Conservation (phyloP, 2,888 invertebrate genomes). For the Sipha maydis region DNA sequence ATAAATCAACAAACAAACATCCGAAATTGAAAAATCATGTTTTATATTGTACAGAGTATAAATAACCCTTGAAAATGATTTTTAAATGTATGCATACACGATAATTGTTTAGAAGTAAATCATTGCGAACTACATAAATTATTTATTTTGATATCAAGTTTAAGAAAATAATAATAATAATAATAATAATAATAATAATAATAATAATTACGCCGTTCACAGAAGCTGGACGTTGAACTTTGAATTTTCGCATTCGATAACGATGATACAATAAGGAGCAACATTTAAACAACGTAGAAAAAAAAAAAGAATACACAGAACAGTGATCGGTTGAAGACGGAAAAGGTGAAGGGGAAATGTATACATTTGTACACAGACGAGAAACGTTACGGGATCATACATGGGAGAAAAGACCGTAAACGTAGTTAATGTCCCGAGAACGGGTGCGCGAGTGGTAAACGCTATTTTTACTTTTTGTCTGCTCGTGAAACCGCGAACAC, state of each 20-base stretch:
- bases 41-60: constrained; percentile 1
- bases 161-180: not conserved
- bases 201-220: not conserved
- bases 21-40: not conserved
- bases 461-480: too few relatives aligned
- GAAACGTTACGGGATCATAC: too few relatives aligned
- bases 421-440: too few relatives aligned
- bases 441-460: too few relatives aligned
- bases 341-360: too few relatives aligned
- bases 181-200: not conserved
- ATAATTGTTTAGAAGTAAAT: too few relatives aligned
- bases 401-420: too few relatives aligned
- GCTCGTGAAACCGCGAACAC: too few relatives aligned
- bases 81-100: too few relatives aligned
- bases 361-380: too few relatives aligned
- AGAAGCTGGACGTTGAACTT: not conserved
- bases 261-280: not conserved
- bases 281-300: not conserved
- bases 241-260: not conserved
- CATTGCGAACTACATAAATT: not conserved
- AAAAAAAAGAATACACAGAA: not conserved
- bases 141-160: too few relatives aligned
- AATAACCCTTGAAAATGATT: not conserved
- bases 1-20: not conserved
- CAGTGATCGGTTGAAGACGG: too few relatives aligned